A percentile compares a stretch with the other conserved stretches of the same genome.
phyloP scores from a whole-genome alignment of 2,888 invertebrate genomes.

The Allophyes oxyacanthae region DNA sequence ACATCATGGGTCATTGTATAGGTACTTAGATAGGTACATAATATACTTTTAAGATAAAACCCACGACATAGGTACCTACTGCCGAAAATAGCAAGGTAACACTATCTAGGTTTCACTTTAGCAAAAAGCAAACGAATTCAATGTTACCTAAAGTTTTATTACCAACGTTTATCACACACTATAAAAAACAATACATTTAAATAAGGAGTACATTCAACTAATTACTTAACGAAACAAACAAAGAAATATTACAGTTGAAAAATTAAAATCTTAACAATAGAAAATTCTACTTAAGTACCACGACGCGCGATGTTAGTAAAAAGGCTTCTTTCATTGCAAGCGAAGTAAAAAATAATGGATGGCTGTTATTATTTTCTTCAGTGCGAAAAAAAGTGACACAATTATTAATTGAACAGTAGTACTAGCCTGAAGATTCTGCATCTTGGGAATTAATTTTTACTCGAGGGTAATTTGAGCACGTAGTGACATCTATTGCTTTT shows the following conservation, averaged over 20 bases:
- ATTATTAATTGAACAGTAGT: slow-evolving; percentile 47
- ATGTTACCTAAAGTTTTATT: too few species aligned
- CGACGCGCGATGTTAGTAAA: slow-evolving; percentile 43
- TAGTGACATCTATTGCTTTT: slow-evolving; percentile 22
- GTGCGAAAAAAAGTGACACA: slow-evolving; percentile 43
- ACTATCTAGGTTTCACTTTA: too few species aligned
- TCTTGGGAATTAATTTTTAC: slow-evolving; percentile 16
- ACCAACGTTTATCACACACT: too few species aligned
- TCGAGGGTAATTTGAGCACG: neutral
- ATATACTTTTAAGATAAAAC: too few species aligned
- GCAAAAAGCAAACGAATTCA: too few species aligned
- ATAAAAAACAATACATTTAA: slow-evolving; percentile 25
- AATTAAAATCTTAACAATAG: slow-evolving; percentile 41
- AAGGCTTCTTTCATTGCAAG: slow-evolving; percentile 57
- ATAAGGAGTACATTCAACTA: slow-evolving; percentile 36
- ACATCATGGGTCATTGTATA: too few species aligned
- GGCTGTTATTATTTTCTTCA: slow-evolving; percentile 39
- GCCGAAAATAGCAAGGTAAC: too few species aligned
- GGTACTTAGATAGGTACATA: too few species aligned
- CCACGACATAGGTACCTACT: too few species aligned
- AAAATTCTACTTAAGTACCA: slow-evolving; percentile 49
- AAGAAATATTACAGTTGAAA: slow-evolving; percentile 30
- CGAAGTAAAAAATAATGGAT: slow-evolving; percentile 54
- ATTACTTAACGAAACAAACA: slow-evolving; percentile 47
- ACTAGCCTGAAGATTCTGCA: slow-evolving; percentile 17